These are phyloP conservation scores for Aplysia californica DNA, from an alignment of 1,140 invertebrate species.

Conservation along the genomic window DNA sequence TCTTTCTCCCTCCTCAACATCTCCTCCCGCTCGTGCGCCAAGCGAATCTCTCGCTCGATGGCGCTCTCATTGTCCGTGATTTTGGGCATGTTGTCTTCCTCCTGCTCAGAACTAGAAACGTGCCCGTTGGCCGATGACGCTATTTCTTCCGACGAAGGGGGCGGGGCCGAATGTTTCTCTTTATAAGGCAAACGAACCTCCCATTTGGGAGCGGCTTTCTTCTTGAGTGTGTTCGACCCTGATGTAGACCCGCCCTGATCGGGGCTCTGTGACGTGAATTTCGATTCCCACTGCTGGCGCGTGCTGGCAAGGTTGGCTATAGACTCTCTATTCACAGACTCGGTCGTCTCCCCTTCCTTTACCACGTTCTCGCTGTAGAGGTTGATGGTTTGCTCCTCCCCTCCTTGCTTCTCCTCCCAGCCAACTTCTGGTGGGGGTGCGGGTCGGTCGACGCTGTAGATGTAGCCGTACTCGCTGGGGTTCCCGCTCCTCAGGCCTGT, in stretches of 20 bases:
- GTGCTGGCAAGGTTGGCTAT: constrained; percentile 54
- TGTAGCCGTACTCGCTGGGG: constrained; percentile 20
- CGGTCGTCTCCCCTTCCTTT: constrained; percentile 54
- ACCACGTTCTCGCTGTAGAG: constrained; percentile 60
- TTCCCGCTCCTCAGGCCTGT: not conserved
- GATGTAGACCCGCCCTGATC: constrained; percentile 5
- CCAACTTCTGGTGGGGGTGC: constrained; percentile 27
- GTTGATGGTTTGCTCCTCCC: constrained; percentile 34
- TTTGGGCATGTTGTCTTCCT: too few species aligned
- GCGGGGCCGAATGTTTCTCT: constrained; percentile 5
- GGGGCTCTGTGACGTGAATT: constrained; percentile 30
- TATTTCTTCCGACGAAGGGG: too few species aligned
- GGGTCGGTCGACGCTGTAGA: constrained; percentile 15
- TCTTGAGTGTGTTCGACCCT: constrained; percentile 22
- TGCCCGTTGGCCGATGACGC: too few species aligned
- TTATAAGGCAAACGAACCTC: constrained; percentile 50
- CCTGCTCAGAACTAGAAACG: too few species aligned
- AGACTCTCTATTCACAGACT: constrained; percentile 55
- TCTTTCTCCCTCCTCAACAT: constrained; percentile 54
- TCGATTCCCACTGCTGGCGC: constrained; percentile 57
- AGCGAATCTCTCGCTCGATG: constrained; percentile 72
- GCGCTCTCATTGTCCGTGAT: constrained; percentile 70
- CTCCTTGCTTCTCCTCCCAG: constrained; percentile 38
- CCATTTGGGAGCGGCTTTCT: constrained; percentile 39
- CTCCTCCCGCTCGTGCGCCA: constrained; percentile 70